Evolutionary conservation across 1,140 invertebrate genomes (phyloP).

Genomic region (Drosophila persimilis): DNA sequence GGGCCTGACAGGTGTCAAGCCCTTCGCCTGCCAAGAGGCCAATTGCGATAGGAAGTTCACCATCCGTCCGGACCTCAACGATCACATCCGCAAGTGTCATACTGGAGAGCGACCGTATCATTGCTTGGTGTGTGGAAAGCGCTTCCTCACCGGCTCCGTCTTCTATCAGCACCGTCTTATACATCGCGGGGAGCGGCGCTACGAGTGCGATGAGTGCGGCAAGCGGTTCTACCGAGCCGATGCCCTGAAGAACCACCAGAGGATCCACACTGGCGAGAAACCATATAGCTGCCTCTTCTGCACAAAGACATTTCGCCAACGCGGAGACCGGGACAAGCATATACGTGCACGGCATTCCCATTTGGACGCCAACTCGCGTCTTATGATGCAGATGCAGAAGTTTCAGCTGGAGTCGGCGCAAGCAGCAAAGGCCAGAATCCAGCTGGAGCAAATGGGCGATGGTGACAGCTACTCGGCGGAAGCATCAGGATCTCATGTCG

Average conservation of each 20-base stretch:
- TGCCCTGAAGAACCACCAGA: slow-evolving; percentile 86
- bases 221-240: slow-evolving; percentile 86
- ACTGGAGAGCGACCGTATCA: slow-evolving; percentile 89
- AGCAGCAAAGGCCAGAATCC: slow-evolving; percentile 46
- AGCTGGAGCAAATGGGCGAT: not conserved
- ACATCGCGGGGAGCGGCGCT: slow-evolving; percentile 91
- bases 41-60: slow-evolving; percentile 87
- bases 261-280: slow-evolving; percentile 89
- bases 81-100: slow-evolving; percentile 87
- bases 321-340: slow-evolving; percentile 86
- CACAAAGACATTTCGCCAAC: slow-evolving; percentile 86
- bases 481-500: no score
- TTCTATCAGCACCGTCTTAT: slow-evolving; percentile 90
- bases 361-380: slow-evolving; percentile 70
- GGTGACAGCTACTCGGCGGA: not conserved
- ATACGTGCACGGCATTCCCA: slow-evolving; percentile 85
- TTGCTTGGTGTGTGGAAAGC: slow-evolving; percentile 88
- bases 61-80: slow-evolving; percentile 87
- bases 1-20: slow-evolving; percentile 84
- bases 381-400: slow-evolving; percentile 81
- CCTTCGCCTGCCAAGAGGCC: slow-evolving; percentile 85
- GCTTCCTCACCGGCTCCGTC: slow-evolving; percentile 89
- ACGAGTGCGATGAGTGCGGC: slow-evolving; percentile 88
- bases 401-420: slow-evolving; percentile 70
- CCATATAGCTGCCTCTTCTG: slow-evolving; percentile 88